Evolutionary conservation across 2,888 invertebrate species (phyloP), one percentile per base, ranked within the genome.

Genomic region (Megamerina dolium): DNA sequence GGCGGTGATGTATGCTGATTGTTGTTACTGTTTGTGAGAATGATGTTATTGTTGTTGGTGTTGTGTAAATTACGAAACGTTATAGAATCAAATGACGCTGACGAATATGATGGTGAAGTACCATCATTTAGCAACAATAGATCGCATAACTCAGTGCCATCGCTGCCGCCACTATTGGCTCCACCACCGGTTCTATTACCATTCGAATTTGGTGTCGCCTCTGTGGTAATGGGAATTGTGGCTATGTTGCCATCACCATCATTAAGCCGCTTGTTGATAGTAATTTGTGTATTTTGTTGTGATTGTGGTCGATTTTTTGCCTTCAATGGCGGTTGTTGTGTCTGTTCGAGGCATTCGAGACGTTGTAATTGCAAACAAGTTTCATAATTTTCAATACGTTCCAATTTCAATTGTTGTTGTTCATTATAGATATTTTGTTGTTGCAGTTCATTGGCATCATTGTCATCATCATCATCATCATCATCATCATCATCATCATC

Each of bases 321-420:
- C 10, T 5, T 23, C 14, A 26, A 14, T 14, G 5, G n/a, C 18
- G 10, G 21, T 5, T 43, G 37, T 27, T 41, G 50, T 42, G 49
- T 43, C 26, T 45, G 51, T 29, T 37, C 42, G 34, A 16, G 10
- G 6, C 10, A 10, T 29, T 49, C 53, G 3, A 48, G 53, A n/a
- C 46, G 48, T 29, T 53, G 56, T 46, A 8, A 10, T 23, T 23
- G 50, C 20, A 58, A 41, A 41, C 57, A 61, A 37, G 67, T 65
- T 66, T 66, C 67, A 55, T 57, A 65, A 51, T 65, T 65, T 66
- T 65, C 65, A 45, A 65, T 64, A 64, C 62, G 57, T 53, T 65
- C 65, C 67, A 65, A 57, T 65, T 65, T 65, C 19, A 51, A 48
- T 65, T 65, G 67, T 57, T 66, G 63, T 59, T 60, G 62, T 53